Evolutionary conservation across 1,140 invertebrate genomes (phyloP).

Genomic region (Melipona quadrifasciata): DNA sequence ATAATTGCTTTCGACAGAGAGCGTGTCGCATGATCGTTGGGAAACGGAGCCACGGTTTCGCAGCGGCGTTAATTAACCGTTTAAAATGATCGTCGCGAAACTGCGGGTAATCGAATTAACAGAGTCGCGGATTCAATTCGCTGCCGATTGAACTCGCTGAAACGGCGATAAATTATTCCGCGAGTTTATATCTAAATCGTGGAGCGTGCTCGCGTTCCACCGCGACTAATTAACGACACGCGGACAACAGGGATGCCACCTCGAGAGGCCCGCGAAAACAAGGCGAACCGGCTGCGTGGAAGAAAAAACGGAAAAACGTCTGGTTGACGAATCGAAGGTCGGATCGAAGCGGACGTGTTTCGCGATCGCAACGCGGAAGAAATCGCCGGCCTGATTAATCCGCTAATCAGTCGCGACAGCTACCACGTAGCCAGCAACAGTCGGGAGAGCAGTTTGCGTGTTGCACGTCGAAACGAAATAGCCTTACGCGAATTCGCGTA

Average conservation of each 20-base stretch:
- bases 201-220: neutral
- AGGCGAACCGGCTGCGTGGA: neutral
- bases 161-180: constrained; percentile 50
- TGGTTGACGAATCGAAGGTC: constrained; percentile 7
- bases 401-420: constrained; percentile 25
- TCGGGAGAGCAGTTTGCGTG: neutral
- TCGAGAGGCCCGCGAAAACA: neutral
- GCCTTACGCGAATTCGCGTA: constrained; percentile 2
- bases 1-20: neutral
- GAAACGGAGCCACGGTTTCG: neutral
- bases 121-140: constrained; percentile 52
- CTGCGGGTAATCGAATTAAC: constrained; percentile 52
- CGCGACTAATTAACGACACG: constrained; percentile 44
- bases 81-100: constrained; percentile 36
- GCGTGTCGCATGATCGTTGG: neutral
- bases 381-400: constrained; percentile 31
- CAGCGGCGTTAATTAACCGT: constrained; percentile 52
- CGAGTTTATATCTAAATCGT: constrained; percentile 33
- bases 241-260: constrained; percentile 1
- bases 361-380: constrained; percentile 12
- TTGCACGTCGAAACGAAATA: neutral
- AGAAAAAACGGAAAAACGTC: constrained; percentile 20
- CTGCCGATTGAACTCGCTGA: constrained; percentile 53
- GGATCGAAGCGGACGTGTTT: constrained; percentile 30
- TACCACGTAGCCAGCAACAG: neutral